A percentile compares a stretch with the other conserved stretches of the same genome.
Evolutionary conservation across 2,797 vertebrate species (phyloP).

Genomic region (Urosaurus nigricauda): DNA sequence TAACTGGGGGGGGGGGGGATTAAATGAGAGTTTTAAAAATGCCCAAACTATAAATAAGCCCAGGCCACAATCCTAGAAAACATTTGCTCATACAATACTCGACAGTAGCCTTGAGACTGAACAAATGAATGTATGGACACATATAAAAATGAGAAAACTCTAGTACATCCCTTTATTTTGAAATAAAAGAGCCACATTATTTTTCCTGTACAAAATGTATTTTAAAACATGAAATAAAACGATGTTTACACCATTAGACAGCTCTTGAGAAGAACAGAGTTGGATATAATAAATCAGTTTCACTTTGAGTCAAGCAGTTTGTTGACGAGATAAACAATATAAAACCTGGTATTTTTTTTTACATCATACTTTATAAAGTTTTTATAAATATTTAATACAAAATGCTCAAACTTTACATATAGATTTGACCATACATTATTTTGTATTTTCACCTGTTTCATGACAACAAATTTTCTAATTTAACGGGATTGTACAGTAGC

Average conservation of each 20-base stretch:
- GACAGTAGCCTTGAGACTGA: neutral
- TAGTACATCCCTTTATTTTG: slow-evolving; percentile 68
- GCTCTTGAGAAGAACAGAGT: slow-evolving; percentile 26
- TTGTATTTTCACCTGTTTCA: slow-evolving; percentile 36
- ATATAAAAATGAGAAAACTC: slow-evolving; percentile 17
- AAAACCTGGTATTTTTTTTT: slow-evolving; percentile 27
- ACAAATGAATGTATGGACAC: too few species aligned
- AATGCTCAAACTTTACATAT: slow-evolving; percentile 40
- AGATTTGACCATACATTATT: slow-evolving; percentile 34
- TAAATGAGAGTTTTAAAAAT: too few species aligned
- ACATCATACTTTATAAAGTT: slow-evolving; percentile 10
- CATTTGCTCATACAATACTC: neutral
- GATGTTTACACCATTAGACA: slow-evolving; percentile 50
- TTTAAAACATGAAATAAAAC: slow-evolving; percentile 50
- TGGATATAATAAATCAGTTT: slow-evolving; percentile 56
- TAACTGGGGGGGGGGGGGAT: too few species aligned
- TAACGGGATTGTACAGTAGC: neutral
- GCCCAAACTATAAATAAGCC: neutral
- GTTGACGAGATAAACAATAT: slow-evolving; percentile 46
- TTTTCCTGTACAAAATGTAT: slow-evolving; percentile 71
- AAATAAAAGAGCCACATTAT: slow-evolving; percentile 61
- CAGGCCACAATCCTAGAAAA: neutral
- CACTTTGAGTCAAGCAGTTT: slow-evolving; percentile 51
- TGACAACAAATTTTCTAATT: neutral
- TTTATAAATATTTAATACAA: slow-evolving; percentile 56